phyloP scores from a whole-genome alignment of 35 echinoderm and acorn worm species.

The Lytechinus variegatus region DNA sequence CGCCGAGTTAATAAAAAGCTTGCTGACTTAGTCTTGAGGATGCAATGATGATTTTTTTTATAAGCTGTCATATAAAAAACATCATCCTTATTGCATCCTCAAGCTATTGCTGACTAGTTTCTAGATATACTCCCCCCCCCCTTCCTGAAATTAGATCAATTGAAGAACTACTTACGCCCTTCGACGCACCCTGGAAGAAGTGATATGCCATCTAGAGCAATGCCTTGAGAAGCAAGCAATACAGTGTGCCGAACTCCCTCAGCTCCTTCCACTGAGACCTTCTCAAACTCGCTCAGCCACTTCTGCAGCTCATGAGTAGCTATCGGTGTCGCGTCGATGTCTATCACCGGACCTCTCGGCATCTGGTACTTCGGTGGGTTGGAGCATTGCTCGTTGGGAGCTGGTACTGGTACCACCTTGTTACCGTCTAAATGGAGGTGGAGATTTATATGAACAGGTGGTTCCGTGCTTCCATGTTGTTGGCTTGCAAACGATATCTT shows the following conservation, averaged over 20 bases:
- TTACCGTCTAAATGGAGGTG: slow-evolving; percentile 23
- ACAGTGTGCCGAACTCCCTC: not conserved
- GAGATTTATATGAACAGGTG: slow-evolving; percentile 21
- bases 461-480: not conserved
- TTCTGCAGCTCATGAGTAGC: slow-evolving; percentile 9
- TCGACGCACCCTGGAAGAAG: not conserved
- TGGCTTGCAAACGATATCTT: not conserved
- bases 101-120: too few species aligned
- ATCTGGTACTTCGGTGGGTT: not conserved
- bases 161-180: not conserved
- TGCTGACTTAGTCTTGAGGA: too few species aligned
- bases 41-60: too few species aligned
- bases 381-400: not conserved
- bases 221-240: slow-evolving; percentile 3
- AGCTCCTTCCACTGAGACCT: not conserved
- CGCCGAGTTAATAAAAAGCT: too few species aligned
- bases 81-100: too few species aligned
- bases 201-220: slow-evolving; percentile 8
- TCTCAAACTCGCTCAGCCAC: slow-evolving; percentile 11
- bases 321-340: slow-evolving; percentile 15
- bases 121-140: too few species aligned
- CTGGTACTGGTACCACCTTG: not conserved
- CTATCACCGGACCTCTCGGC: not conserved
- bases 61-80: too few species aligned
- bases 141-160: not conserved